Evolutionary conservation across 2,888 invertebrate species (phyloP), one percentile per base, ranked within the genome.

Genomic region (Euplexia lucipara): DNA sequence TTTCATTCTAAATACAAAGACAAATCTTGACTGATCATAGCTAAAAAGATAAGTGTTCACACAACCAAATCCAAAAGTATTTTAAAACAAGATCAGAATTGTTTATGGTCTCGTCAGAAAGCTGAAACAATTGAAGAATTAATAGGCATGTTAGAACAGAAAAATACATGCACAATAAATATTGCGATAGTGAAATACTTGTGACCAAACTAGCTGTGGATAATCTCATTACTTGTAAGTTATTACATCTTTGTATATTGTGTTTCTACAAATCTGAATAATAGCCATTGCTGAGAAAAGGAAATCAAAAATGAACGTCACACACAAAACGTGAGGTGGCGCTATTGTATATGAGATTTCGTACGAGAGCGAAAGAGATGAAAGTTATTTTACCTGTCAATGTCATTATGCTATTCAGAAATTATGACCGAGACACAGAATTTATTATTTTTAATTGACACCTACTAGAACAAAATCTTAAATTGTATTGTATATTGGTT

Each of bases 91-190:
- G 32, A 49, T 47, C 9, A 35, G 7, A 26, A 16, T 69, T 75
- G 75, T 78, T 63, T 81, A 82, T 80, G 79, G 79, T 75, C 49
- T 77, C 66, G 66, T 69, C 85, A 85, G 84, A 85, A 83, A 86
- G 70, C 82, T 85, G 82, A 86, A 86, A 88, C 84, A 88, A 85
- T 84, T 88, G 87, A 88, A 85, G 81, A 64, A 83, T 60, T 73
- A 75, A 69, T 84, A 86, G 84, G 85, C 78, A 86, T 82, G 85
- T 47, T 78, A 79, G 79, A 80, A 78, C 80, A 62, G 65, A 78
- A 67, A 83, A 79, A 75, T 86, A 81, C 68, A 76, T 75, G 70
- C 71, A 70, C 66, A 70, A 14, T 75, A 78, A 59, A 69, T 78
- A 78, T 65, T 78, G 72, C 53, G 70, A 70, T 63, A 70, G 80